Conservation (phyloP, 2,888 invertebrate genomes). For the Idaea aversata region DNA sequence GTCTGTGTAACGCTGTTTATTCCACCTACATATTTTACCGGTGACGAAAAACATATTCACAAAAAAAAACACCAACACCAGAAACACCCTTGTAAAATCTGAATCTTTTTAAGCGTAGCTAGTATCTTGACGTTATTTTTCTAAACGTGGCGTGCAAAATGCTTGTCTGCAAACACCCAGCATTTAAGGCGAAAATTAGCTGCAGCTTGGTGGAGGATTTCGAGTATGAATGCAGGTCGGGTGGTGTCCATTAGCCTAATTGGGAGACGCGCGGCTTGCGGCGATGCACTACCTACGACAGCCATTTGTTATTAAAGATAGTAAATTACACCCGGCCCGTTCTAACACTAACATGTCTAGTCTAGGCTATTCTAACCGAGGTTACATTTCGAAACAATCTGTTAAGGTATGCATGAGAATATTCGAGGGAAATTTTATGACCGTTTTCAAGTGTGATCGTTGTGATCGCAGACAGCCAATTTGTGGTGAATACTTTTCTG, state of each 20-base stretch:
- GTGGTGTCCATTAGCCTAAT: slow-evolving; percentile 80
- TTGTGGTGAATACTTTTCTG: not conserved
- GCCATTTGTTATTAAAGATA: slow-evolving; percentile 55
- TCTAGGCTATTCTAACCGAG: slow-evolving; percentile 28
- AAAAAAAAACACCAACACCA: slow-evolving; percentile 13
- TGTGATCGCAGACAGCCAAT: not conserved
- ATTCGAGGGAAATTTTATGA: not conserved
- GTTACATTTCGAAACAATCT: not conserved
- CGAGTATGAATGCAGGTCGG: slow-evolving; percentile 76
- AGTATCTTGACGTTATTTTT: not conserved
- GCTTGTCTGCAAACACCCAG: slow-evolving; percentile 40
- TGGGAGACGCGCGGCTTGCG: slow-evolving; percentile 59
- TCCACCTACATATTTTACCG: too few species aligned
- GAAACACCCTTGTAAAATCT: slow-evolving; percentile 20
- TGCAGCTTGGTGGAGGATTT: slow-evolving; percentile 76
- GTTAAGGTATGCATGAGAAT: not conserved
- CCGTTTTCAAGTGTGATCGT: not conserved
- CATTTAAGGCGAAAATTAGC: slow-evolving; percentile 76
- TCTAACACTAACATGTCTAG: slow-evolving; percentile 30
- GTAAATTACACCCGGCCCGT: slow-evolving; percentile 36
- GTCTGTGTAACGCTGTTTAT: too few species aligned
- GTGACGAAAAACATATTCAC: not conserved
- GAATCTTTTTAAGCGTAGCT: slow-evolving; percentile 10
- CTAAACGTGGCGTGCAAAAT: slow-evolving; percentile 28
- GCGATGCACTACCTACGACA: slow-evolving; percentile 46